phyloP scores from a whole-genome alignment of 2,113 vertebrate species.

The Pluvialis apricaria region DNA sequence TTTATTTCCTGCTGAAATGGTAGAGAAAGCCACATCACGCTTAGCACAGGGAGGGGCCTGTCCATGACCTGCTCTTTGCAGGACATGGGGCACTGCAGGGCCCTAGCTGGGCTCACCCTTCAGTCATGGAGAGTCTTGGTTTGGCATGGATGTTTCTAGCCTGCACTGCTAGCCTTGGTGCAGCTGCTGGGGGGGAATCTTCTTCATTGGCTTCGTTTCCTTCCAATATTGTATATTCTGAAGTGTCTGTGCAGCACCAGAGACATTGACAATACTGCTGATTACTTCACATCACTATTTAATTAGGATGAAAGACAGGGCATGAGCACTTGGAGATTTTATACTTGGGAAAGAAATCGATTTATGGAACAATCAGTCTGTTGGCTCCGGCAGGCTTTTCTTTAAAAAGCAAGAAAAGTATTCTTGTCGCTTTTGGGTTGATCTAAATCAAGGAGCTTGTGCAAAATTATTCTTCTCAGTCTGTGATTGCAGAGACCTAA shows the following conservation, averaged over 20 bases:
- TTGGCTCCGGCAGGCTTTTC: neutral
- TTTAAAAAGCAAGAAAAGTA: neutral
- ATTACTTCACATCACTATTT: constrained; percentile 35
- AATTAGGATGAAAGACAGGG: constrained; percentile 25
- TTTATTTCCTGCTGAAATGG: neutral
- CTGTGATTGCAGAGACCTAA: neutral
- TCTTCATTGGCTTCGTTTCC: neutral
- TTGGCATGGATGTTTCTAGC: neutral
- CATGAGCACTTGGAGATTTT: neutral
- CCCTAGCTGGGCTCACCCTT: neutral
- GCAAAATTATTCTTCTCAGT: neutral
- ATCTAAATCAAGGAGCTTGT: neutral
- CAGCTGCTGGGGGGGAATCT: neutral
- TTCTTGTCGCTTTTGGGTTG: neutral
- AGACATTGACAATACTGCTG: constrained; percentile 8
- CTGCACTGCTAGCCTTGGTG: neutral
- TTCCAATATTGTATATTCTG: neutral
- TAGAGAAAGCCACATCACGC: neutral
- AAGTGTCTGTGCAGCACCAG: neutral
- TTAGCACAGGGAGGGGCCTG: neutral
- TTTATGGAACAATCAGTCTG: neutral
- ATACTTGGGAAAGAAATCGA: constrained; percentile 1
- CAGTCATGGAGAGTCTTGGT: neutral
- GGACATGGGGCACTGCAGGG: neutral
- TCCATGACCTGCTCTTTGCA: neutral